Evolutionary conservation across 2,797 vertebrate species (phyloP).

Genomic region (Ambastaia sidthimunki): DNA sequence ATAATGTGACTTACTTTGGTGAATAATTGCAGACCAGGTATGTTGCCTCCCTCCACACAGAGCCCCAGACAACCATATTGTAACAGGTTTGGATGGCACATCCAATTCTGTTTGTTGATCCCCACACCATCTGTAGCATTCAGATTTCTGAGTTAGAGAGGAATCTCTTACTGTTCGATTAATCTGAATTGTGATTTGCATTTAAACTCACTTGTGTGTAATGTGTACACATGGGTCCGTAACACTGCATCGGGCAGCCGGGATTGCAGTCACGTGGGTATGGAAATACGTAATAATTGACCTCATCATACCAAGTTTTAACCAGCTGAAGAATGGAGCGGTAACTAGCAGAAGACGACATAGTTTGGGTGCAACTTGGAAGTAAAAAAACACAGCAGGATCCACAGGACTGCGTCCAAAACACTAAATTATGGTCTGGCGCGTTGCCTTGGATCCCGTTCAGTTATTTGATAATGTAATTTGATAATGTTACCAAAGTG

Average conservation of each 20-base stretch:
- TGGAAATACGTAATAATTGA: slow-evolving; percentile 88
- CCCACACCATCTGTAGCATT: slow-evolving; percentile 88
- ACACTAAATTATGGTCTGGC: slow-evolving; percentile 17
- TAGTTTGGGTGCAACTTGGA: neutral
- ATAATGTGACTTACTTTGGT: slow-evolving; percentile 82
- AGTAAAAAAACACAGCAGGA: neutral
- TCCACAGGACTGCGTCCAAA: slow-evolving; percentile 26
- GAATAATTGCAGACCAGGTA: slow-evolving; percentile 93
- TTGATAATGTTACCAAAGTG: slow-evolving; percentile 13
- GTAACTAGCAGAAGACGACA: slow-evolving; percentile 72
- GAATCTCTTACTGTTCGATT: neutral
- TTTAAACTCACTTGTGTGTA: slow-evolving; percentile 85
- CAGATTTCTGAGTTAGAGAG: too few species aligned
- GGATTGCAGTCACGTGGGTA: slow-evolving; percentile 87
- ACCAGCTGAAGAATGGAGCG: slow-evolving; percentile 86
- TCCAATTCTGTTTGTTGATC: slow-evolving; percentile 87
- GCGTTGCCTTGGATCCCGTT: slow-evolving; percentile 7
- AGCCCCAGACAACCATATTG: slow-evolving; percentile 91
- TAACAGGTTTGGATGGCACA: slow-evolving; percentile 89
- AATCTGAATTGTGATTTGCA: slow-evolving; percentile 1
- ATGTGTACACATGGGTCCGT: slow-evolving; percentile 90
- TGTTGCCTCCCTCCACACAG: slow-evolving; percentile 84
- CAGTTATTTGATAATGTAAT: slow-evolving; percentile 20
- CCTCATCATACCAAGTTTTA: slow-evolving; percentile 91
- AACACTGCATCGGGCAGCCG: slow-evolving; percentile 85